Evolutionary conservation across 2,113 vertebrate genomes (phyloP).

Genomic region (Stomatorhinus ivindoensis): DNA sequence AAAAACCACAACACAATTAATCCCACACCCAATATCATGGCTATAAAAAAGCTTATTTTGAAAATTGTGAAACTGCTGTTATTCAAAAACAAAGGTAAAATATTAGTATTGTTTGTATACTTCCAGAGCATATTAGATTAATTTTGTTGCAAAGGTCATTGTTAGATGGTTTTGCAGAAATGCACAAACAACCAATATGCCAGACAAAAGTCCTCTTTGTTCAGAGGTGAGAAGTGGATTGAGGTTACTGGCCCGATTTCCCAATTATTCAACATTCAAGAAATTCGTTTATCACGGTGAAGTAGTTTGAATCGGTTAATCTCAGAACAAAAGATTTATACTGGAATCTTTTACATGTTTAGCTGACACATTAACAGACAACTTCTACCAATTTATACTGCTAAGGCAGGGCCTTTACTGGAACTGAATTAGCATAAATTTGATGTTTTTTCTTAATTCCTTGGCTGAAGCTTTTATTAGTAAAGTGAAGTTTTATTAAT

Average conservation of each 20-base stretch:
- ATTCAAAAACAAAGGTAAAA: background rate
- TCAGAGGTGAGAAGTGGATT: background rate
- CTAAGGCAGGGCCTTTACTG: background rate
- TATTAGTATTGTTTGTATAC: background rate
- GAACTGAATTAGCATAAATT: background rate
- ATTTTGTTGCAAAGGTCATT: background rate
- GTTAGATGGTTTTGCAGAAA: background rate
- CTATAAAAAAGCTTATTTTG: background rate
- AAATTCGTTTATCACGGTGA: background rate
- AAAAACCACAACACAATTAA: background rate
- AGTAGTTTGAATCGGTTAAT: background rate
- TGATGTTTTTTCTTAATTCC: background rate
- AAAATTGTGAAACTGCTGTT: background rate
- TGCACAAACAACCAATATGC: background rate
- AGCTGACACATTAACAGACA: background rate
- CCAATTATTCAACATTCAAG: background rate
- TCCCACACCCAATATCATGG: background rate
- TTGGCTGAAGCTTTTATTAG: background rate
- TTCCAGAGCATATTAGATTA: background rate
- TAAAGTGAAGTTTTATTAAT: background rate
- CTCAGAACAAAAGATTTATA: background rate
- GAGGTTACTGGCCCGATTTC: background rate
- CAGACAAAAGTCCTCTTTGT: background rate
- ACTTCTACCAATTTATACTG: background rate
- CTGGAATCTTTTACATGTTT: background rate